Evolutionary conservation across 2,113 vertebrate species (phyloP).

Genomic region (Colossoma macropomum): DNA sequence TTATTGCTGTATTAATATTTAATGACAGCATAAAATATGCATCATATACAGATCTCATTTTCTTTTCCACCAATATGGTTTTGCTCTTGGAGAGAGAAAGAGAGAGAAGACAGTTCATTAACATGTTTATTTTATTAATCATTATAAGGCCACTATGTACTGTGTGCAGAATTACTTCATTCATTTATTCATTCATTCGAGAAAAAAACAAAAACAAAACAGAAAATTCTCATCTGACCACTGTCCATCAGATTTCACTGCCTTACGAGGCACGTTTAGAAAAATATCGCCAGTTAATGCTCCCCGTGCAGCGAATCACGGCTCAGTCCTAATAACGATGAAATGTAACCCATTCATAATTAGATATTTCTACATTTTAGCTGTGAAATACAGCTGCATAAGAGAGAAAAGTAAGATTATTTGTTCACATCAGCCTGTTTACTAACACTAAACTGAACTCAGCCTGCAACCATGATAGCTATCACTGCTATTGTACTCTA

Average conservation of each 20-base stretch:
- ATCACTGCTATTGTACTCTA: neutral
- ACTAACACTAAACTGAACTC: neutral
- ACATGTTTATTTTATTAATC: slow-evolving; percentile 71
- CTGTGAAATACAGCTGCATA: neutral
- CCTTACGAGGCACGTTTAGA: slow-evolving; percentile 36
- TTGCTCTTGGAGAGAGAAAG: too few species aligned
- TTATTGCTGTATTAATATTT: too few species aligned
- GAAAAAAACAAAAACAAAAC: slow-evolving; percentile 28
- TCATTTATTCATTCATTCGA: slow-evolving; percentile 36
- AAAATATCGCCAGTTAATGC: neutral
- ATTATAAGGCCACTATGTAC: slow-evolving; percentile 78
- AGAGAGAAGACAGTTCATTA: neutral
- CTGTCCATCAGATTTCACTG: neutral
- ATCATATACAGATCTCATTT: too few species aligned
- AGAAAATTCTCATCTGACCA: slow-evolving; percentile 24
- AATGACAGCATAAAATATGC: too few species aligned
- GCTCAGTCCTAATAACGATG: neutral
- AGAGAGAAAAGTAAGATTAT: too few species aligned
- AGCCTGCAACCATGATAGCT: neutral
- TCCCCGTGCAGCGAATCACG: slow-evolving; percentile 11
- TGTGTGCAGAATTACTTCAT: slow-evolving; percentile 67
- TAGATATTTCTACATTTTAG: neutral
- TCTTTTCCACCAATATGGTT: too few species aligned
- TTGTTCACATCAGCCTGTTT: too few species aligned
- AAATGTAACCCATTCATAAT: neutral